A percentile compares a stretch with the other conserved stretches of the same genome.
Evolutionary conservation across 2,888 invertebrate genomes (phyloP).

Genomic region (Epinotia nisella): DNA sequence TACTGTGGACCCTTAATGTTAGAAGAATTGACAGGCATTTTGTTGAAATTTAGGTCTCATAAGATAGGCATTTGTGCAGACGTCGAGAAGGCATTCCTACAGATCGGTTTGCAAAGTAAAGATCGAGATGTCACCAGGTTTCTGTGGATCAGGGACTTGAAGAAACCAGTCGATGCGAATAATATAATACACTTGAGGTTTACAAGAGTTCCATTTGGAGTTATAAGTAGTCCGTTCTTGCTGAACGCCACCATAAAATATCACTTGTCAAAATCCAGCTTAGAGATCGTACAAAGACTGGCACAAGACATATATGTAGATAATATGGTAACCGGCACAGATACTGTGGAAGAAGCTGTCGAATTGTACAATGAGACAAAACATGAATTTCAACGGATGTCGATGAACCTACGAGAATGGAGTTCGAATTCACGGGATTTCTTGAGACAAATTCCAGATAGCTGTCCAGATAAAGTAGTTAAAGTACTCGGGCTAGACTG

Average conservation of each 20-base stretch:
- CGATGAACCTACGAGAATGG: constrained; percentile 11
- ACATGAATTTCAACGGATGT: neutral
- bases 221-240: constrained; percentile 3
- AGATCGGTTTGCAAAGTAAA: too few species aligned
- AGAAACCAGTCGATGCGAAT: neutral
- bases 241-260: neutral
- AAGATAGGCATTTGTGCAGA: too few species aligned
- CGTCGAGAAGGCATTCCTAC: too few species aligned
- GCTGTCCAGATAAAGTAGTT: neutral
- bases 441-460: neutral
- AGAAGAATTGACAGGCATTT: too few species aligned
- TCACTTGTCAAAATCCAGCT: neutral
- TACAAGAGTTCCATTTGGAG: constrained; percentile 9
- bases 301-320: constrained; percentile 10
- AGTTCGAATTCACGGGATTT: constrained; percentile 4
- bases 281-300: neutral
- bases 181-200: constrained; percentile 3
- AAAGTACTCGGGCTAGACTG: neutral
- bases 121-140: constrained; percentile 10
- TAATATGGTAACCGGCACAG: constrained; percentile 2
- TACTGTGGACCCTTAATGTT: too few species aligned
- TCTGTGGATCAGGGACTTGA: constrained; percentile 3
- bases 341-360: too few species aligned
- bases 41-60: too few species aligned
- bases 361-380: neutral